Base-by-base conservation (phyloP, 1,140 invertebrate genomes). In the Phocides pigmalion region DNA sequence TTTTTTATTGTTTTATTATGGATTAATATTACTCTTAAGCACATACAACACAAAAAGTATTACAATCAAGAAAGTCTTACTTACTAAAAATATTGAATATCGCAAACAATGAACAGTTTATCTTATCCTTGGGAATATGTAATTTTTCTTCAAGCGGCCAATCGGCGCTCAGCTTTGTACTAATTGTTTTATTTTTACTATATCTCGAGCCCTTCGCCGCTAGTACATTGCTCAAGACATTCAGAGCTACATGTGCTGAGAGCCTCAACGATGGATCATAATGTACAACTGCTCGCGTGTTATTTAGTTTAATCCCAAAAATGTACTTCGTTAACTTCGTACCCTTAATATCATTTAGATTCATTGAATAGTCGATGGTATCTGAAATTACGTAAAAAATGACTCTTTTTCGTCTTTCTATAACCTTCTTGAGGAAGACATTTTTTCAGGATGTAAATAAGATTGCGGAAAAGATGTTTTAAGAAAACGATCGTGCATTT, bases 131-230 rank as follows among this genome's bases (percentile, higher is more conserved):
- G n/a, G 63, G 47, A 9, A 58, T 46, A 8, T 58, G 54, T 3
- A 46, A 9, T 32, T 32, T 61, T 70, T 35, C 16, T 88, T 51
- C 0, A 95, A 95, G 74, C 95, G 92, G 86, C 95, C 96, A 35
- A 20, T 87, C 79, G 0, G 93, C 92, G 1, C 92, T 83, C 62
- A 97, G 94, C 0, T 70, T 63, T 73, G 4, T 17, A 66, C 14
- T 0, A 77, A 28, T 25, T 80, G 77, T 0, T 70, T 63, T 17
- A 56, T 63, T 58, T 73, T 79, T 3, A 14, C 12, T 28, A 12
- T n/a, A 35, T 11, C 15, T 47, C 2, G 37, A 0, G 2, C 37
- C 15, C 2, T 9, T 14, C 12, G 15, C 11, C 4, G 17, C 25
- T 4, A 47, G 17, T n/a, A 47, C 9, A 15, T 61, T 61, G 22